Base-by-base conservation (phyloP, 2,888 invertebrate genomes). In the Heliconius hortense region DNA sequence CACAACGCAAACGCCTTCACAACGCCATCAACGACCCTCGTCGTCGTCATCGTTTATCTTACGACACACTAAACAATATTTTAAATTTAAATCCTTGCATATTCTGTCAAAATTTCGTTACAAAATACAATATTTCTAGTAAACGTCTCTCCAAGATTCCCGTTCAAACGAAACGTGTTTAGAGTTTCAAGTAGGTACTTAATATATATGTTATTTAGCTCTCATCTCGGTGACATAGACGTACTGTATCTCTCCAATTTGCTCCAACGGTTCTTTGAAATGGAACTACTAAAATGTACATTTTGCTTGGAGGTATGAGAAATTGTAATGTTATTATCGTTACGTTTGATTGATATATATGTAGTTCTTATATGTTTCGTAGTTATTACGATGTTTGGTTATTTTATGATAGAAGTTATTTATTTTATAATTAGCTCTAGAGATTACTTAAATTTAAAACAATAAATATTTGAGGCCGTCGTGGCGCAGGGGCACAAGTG, bases 121-220 rank as follows among this genome's bases (percentile, higher is more conserved):
- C 21, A 35, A 63, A 63, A 63, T 35, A 63, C 35, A 35, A 63
- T 28, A 62, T 60, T 26, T 60, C 7, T 48, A 11, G 43, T 48
- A 62, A 62, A 68, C n/a, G 74, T 74, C 31, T 28, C 35, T 70
- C 53, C 43, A 67, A 75, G 67, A 75, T 75, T 72, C 26, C 35
- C 66, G 43, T 48, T 63, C 56, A 56, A 70, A 74, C 53, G 35
- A 31, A 10, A 64, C 76, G 73, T 64, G 76, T 64, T 70, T 73
- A 64, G 76, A 70, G 73, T 73, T 59, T 59, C 43, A 70, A 76
- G 48, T 76, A 56, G 59, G 13, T 64, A 73, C 67, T 72, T 72
- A 76, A 63, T 73, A 63, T 66, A 76, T 39, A 69, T 69, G 48
- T 72, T 48, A 67, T 62, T 75, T n/a, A 43, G 43, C 64, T 67